Base-by-base conservation (phyloP, 2,113 vertebrate species). In the Calypte anna region DNA sequence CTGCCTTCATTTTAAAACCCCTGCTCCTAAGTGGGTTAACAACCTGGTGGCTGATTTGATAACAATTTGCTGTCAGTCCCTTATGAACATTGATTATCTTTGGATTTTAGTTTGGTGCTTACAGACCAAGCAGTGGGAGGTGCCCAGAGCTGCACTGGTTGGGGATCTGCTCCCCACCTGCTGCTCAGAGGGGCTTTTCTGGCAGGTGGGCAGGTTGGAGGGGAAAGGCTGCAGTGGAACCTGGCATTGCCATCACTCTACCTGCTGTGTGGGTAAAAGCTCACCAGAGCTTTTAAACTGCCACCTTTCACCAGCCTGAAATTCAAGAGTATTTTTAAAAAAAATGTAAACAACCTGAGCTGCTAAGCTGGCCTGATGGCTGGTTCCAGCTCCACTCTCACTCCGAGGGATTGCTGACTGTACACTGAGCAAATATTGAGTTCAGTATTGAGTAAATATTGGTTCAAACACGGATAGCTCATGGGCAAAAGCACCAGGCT, bases 401-500 rank as follows among this genome's bases (percentile, higher is more conserved):
- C 64, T 84, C 44, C 4, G 38, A 70, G 77, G 72, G 50, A 57
- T 66, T 44, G 70, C 72, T 86, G 90, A 27, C 50, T 44, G 46
- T 2, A 40, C 74, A 86, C 75, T 81, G 67, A 91, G 38, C 78
- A 7, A 5, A 50, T 50, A 50, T 12, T 11, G 50, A 50, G 50
- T 50, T 50, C 50, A 50, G 23, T 50, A 50, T 50, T 53, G 68
- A 70, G 91, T 70, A 90, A 96, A 95, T 90, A 92, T 78, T 95
- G 83, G 61, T 79, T 96, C 91, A 94, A 57, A 81, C 66, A 62
- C 17, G 4, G 81, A 58, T 12, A 44, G 63, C 79, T 46, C 18
- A 10, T 1, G 19, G 79, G 78, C 82, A 75, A 57, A 64, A 63
- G 68, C 94, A 77, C 36, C 17, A 74, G 72, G 79, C 88, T 6